Evolutionary conservation across 2,888 invertebrate genomes (phyloP), one percentile per base, ranked within the genome.

Genomic region (Acanthoscelides obtectus): DNA sequence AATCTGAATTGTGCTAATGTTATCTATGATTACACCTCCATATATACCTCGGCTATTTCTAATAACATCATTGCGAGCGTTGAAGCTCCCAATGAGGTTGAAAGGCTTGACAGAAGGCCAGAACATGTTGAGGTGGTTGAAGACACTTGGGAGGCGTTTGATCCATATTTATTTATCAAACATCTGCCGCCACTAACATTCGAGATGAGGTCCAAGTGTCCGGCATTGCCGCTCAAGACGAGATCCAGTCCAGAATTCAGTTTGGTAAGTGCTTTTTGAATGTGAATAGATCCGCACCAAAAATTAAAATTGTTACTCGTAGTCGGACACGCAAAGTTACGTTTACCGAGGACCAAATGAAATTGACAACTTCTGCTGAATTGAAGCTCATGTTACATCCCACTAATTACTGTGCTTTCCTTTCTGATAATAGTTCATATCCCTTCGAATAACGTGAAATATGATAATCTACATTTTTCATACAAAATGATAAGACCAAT

Each of bases 201-300:
- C 67, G 94, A 94, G 77, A 92, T 94, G 90, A 86, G 91, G 77
- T 89, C 90, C 0, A 87, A 91, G 77, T 87, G 92, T 80, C 94
- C 95, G 1, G 97, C 97, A 0, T 86, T 98, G 72, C 98, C 98
- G 0, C 87, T 97, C 66, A 96, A 96, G 84, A 98, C 97, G 0
- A 87, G 97, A 69, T 95, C 96, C 81, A 95, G 96, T 80, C 97
- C 97, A 0, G 95, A 96, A 83, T 97, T 96, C 78, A 97, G 97
- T 85, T 87, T 98, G 85, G 96, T 95, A 81, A 88, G 90, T 87
- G 27, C 8, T 25, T n/a, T n/a, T n/a, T n/a, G n/a, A n/a, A n/a
- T n/a, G n/a, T n/a, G n/a, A n/a, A n/a, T n/a, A n/a, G n/a, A n/a
- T n/a, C n/a, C n/a, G n/a, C n/a, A n/a, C n/a, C n/a, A n/a, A n/a